Evolutionary conservation across 2,113 vertebrate species (phyloP).

Genomic region (Lepisosteus osseus): DNA sequence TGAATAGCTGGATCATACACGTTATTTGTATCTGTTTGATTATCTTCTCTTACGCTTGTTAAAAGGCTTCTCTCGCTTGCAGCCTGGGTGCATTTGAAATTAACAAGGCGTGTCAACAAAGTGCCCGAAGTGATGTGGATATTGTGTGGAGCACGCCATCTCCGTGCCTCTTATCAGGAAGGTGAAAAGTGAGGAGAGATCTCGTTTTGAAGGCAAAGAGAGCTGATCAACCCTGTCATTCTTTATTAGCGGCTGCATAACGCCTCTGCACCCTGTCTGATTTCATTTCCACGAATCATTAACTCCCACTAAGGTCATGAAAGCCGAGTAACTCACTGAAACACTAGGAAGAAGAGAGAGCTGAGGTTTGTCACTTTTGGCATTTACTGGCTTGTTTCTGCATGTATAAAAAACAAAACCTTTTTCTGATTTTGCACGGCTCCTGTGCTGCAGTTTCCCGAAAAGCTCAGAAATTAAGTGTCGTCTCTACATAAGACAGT

Average conservation of each 20-base stretch:
- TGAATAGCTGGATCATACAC: neutral
- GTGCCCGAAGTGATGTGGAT: neutral
- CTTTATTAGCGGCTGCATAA: constrained; percentile 32
- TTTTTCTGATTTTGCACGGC: too few relatives aligned
- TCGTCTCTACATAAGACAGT: too few relatives aligned
- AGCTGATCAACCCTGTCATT: constrained; percentile 21
- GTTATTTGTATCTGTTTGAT: neutral
- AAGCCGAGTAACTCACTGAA: constrained; percentile 15
- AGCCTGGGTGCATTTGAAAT: constrained; percentile 1
- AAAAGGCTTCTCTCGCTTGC: neutral
- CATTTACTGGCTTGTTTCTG: constrained; percentile 32
- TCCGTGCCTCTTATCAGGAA: constrained; percentile 15
- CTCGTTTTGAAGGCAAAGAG: constrained; percentile 26
- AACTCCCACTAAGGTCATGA: constrained; percentile 29
- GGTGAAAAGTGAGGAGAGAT: constrained; percentile 28
- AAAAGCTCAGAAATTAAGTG: too few relatives aligned
- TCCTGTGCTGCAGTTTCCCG: too few relatives aligned
- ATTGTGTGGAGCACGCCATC: neutral
- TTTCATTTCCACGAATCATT: constrained; percentile 37
- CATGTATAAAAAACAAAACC: too few relatives aligned
- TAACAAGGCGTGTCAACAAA: constrained; percentile 9
- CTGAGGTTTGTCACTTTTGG: constrained; percentile 32
- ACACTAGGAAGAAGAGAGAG: constrained; percentile 12
- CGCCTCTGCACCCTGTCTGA: constrained; percentile 32
- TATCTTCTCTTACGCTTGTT: neutral